Conservation (phyloP, 2,888 invertebrate species). For the Epirrita christyi region DNA sequence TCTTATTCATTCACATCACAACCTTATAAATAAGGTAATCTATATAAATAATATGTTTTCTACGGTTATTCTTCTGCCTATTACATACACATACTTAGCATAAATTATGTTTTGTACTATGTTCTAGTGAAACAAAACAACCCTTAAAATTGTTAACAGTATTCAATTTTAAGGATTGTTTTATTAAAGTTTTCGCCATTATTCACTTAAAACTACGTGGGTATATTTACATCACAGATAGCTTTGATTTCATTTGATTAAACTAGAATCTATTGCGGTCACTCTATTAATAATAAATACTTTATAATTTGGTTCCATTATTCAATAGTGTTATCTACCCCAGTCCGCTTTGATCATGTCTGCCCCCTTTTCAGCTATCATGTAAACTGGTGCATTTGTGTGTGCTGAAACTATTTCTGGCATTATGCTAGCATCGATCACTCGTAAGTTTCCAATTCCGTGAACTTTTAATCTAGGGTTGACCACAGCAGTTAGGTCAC, state of each 20-base stretch:
- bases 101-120: no score
- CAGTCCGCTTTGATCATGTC: conserved; percentile 88
- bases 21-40: no score
- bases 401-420: conserved; percentile 91
- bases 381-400: conserved; percentile 90
- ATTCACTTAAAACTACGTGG: conserved; percentile 2
- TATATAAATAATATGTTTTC: no score
- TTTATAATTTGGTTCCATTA: not conserved
- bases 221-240: conserved; percentile 47
- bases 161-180: not conserved
- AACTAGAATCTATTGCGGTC: conserved; percentile 5
- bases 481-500: conserved; percentile 86
- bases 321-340: conserved; percentile 47
- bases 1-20: no score
- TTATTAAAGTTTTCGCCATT: not conserved
- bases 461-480: conserved; percentile 86
- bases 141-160: no score
- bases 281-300: conserved; percentile 22
- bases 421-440: conserved; percentile 92
- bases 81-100: not conserved
- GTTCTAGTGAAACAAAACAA: no score
- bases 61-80: not conserved
- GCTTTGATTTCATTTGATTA: conserved; percentile 26
- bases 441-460: conserved; percentile 88
- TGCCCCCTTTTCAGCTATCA: conserved; percentile 93